These are phyloP conservation scores for Philonicus albiceps DNA, from an alignment of 2,888 invertebrate species.

Conservation along the genomic window DNA sequence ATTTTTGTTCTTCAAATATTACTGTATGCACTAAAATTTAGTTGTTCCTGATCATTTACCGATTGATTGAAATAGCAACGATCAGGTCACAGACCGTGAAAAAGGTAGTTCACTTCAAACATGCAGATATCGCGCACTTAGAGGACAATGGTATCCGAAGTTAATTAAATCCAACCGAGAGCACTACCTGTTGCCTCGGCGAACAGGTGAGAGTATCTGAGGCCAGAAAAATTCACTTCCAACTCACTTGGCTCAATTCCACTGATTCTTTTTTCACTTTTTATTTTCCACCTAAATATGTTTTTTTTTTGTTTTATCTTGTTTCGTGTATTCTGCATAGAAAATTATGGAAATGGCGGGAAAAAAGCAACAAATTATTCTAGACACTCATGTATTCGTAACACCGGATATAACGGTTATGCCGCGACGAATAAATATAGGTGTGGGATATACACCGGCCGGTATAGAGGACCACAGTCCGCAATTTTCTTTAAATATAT, in stretches of 20 bases:
- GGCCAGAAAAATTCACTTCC: constrained; percentile 31
- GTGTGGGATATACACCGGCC: neutral
- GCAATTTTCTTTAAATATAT: constrained; percentile 16
- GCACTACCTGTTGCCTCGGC: constrained; percentile 28
- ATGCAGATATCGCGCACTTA: neutral
- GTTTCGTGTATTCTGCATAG: neutral
- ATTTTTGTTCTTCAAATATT: neutral
- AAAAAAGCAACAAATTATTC: neutral
- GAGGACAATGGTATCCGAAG: neutral
- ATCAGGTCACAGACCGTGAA: constrained; percentile 24
- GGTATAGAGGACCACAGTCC: neutral
- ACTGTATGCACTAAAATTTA: neutral
- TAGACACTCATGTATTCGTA: neutral
- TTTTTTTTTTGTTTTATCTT: neutral
- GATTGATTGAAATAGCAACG: neutral
- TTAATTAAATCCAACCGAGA: neutral
- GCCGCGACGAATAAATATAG: neutral
- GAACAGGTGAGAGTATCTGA: constrained; percentile 40
- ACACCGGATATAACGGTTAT: constrained; percentile 36
- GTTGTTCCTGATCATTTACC: neutral
- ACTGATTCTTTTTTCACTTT: constrained; percentile 3
- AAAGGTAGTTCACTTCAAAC: constrained; percentile 10
- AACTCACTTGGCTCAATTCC: neutral
- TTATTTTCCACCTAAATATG: neutral
- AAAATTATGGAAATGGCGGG: neutral